Percentiles rank a stretch among this genome's conserved stretches.
Evolutionary conservation across 2,888 invertebrate species (phyloP).

Genomic region (Hedya salicella): DNA sequence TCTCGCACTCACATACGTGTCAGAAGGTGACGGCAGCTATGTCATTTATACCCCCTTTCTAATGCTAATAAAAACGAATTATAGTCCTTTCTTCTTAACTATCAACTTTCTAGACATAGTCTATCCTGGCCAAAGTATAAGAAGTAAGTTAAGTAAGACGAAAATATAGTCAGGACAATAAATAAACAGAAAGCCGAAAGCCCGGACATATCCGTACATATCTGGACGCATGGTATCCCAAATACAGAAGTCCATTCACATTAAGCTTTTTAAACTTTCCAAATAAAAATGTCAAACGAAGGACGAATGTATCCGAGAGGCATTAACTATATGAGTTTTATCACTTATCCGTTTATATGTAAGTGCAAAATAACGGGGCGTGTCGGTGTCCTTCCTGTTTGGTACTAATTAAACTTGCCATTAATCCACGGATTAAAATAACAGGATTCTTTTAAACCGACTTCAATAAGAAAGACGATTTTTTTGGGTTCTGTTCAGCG

Average conservation of each 20-base stretch:
- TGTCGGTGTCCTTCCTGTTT: conserved; percentile 21
- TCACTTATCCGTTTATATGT: conserved; percentile 8
- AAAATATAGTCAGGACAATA: too few relatives aligned
- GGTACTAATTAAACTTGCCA: background rate
- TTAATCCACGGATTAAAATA: conserved; percentile 16
- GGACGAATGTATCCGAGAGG: conserved; percentile 10
- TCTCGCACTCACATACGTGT: too few relatives aligned
- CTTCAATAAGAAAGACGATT: background rate
- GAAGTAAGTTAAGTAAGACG: too few relatives aligned
- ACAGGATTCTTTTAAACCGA: background rate
- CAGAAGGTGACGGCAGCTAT: too few relatives aligned
- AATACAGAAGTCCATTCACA: background rate
- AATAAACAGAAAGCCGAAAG: too few relatives aligned
- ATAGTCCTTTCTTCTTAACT: too few relatives aligned
- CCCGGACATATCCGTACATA: too few relatives aligned
- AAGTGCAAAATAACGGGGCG: conserved; percentile 19
- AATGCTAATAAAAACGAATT: too few relatives aligned
- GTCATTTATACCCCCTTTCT: too few relatives aligned
- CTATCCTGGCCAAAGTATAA: too few relatives aligned
- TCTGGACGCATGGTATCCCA: background rate
- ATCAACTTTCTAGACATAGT: too few relatives aligned
- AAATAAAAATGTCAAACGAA: conserved; percentile 10
- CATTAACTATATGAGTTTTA: background rate
- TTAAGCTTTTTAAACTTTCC: background rate
- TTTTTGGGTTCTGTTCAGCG: too few relatives aligned